A percentile compares a stretch with the other conserved stretches of the same genome.
Evolutionary conservation across 2,888 invertebrate genomes (phyloP).

Genomic region (Callinectes sapidus): DNA sequence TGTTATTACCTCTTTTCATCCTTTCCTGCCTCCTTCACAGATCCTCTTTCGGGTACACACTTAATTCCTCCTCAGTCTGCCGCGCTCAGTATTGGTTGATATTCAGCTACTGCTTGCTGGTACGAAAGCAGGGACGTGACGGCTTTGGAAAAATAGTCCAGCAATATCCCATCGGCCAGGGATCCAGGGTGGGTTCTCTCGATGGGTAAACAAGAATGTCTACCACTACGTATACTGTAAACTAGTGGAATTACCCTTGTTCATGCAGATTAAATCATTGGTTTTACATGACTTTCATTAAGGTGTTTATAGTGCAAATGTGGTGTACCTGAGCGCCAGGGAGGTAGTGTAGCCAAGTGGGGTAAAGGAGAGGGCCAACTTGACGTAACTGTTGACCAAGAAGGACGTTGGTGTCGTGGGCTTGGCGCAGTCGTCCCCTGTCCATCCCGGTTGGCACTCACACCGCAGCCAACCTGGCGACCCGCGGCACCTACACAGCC

Average conservation of each 20-base stretch:
- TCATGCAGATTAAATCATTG: neutral
- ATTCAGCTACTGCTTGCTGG: neutral
- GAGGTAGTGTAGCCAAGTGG: constrained; percentile 58
- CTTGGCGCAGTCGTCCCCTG: constrained; percentile 45
- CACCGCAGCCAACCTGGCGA: constrained; percentile 57
- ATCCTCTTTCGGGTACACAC: neutral
- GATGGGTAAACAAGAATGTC: neutral
- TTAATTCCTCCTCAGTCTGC: neutral
- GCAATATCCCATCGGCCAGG: neutral
- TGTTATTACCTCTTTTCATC: neutral
- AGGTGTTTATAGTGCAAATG: neutral
- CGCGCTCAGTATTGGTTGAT: neutral
- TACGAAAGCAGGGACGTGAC: neutral
- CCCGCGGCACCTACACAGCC: constrained; percentile 54
- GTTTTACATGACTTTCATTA: neutral
- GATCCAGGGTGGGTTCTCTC: neutral
- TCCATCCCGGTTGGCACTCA: constrained; percentile 62
- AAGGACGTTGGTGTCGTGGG: constrained; percentile 52
- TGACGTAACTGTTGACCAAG: constrained; percentile 61
- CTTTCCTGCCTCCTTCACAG: neutral
- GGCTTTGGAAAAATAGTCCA: neutral
- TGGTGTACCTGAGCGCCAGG: constrained; percentile 51
- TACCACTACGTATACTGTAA: neutral
- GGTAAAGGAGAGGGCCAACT: constrained; percentile 66
- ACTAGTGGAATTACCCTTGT: neutral